phyloP scores from a whole-genome alignment of 2,888 invertebrate species.

The Torymus texanus region DNA sequence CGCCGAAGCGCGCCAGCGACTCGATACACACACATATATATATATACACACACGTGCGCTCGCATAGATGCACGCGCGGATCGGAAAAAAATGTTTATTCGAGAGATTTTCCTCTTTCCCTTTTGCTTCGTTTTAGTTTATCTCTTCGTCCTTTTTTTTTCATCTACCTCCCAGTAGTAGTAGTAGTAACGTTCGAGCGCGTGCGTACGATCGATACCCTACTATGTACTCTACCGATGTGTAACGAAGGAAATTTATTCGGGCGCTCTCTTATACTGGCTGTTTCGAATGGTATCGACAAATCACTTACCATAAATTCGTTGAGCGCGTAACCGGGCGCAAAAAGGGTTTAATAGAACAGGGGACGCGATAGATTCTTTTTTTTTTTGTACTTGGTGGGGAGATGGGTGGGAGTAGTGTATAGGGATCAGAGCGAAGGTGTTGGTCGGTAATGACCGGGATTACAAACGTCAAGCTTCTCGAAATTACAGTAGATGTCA shows the following conservation, averaged over 20 bases:
- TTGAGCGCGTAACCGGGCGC: background rate
- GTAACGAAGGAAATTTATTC: conserved; percentile 7
- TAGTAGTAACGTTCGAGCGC: no score
- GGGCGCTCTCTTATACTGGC: background rate
- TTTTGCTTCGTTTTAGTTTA: background rate
- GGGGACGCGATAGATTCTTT: no score
- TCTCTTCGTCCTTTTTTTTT: background rate
- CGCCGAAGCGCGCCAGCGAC: background rate
- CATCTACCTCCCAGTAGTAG: no score
- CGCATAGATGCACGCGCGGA: background rate
- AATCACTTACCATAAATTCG: conserved; percentile 8
- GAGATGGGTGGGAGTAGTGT: no score
- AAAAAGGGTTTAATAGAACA: no score
- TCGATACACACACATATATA: no score
- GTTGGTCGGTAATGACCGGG: no score
- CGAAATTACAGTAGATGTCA: background rate
- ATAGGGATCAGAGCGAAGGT: no score
- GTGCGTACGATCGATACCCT: background rate
- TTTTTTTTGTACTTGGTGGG: no score
- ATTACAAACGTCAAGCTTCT: no score
- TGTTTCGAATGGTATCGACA: conserved; percentile 14
- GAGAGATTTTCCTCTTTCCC: background rate
- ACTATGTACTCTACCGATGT: background rate
- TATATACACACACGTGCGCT: no score
- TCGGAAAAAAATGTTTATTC: conserved; percentile 27